A percentile compares a stretch with the other conserved stretches of the same genome.
These are phyloP conservation scores for Bombyx huttoni DNA, from an alignment of 2,888 invertebrate species.

Conservation along the genomic window DNA sequence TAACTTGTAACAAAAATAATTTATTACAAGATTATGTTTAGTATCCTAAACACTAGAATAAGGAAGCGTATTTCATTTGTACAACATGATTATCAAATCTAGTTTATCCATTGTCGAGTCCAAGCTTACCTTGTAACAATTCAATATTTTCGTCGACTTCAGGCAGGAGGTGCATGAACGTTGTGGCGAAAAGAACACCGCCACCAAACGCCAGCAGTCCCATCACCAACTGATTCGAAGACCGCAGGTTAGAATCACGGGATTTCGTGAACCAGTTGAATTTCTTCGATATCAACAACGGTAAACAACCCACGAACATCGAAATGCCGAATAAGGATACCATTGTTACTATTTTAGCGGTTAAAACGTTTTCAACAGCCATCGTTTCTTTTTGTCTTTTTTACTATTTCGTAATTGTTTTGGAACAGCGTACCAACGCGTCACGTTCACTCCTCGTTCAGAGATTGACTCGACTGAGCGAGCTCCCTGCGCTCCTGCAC, in stretches of 20 bases:
- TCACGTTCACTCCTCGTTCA: slow-evolving; percentile 18
- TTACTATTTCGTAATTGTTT: slow-evolving; percentile 20
- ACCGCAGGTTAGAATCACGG: slow-evolving; percentile 48
- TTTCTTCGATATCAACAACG: slow-evolving; percentile 78
- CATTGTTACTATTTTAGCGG: slow-evolving; percentile 86
- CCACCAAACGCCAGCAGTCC: slow-evolving; percentile 85
- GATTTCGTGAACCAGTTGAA: slow-evolving; percentile 73
- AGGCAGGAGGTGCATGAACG: slow-evolving; percentile 85
- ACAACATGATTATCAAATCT: too few species aligned
- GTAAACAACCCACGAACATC: slow-evolving; percentile 81
- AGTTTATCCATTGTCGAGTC: too few species aligned
- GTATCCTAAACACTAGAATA: too few species aligned
- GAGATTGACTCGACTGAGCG: slow-evolving; percentile 33
- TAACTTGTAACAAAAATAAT: too few species aligned
- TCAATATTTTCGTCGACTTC: slow-evolving; percentile 82
- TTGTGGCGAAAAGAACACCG: slow-evolving; percentile 85
- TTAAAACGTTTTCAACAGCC: slow-evolving; percentile 56
- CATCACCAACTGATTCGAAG: slow-evolving; percentile 68
- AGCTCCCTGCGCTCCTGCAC: slow-evolving; percentile 33
- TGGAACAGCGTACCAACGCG: slow-evolving; percentile 20
- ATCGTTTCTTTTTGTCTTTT: slow-evolving; percentile 20
- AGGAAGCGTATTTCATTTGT: too few species aligned
- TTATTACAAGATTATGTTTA: too few species aligned
- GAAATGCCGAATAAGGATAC: slow-evolving; percentile 82
- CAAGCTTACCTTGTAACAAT: slow-evolving; percentile 64